These are phyloP conservation scores for Metalampra italica DNA, from an alignment of 2,888 invertebrate species.

Conservation along the genomic window DNA sequence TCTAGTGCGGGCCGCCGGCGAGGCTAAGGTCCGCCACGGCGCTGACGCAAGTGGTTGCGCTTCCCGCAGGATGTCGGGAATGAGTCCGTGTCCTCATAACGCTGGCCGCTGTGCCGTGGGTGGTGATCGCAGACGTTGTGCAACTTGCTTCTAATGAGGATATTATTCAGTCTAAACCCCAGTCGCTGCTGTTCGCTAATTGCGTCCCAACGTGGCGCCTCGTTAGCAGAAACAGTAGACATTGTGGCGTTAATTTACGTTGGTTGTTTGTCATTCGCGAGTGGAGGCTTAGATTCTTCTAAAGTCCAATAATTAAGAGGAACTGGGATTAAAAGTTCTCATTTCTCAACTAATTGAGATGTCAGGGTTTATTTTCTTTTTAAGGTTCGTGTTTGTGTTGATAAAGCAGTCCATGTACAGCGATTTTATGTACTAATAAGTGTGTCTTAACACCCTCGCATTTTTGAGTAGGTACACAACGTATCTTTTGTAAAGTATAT, in stretches of 20 bases:
- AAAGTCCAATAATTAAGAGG: conserved; percentile 1
- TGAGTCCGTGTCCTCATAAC: conserved; percentile 76
- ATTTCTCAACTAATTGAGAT: background rate
- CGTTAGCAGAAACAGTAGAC: conserved; percentile 49
- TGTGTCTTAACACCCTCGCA: too few species aligned
- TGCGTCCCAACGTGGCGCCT: conserved; percentile 43
- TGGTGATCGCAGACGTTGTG: conserved; percentile 57
- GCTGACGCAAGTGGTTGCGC: conserved; percentile 66
- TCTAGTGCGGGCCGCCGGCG: conserved; percentile 40
- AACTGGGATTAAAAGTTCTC: background rate
- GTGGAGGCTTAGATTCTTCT: conserved; percentile 1
- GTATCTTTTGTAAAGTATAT: too few species aligned
- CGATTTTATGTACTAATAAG: too few species aligned
- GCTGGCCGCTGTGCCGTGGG: conserved; percentile 55
- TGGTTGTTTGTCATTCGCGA: conserved; percentile 22
- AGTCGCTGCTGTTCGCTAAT: conserved; percentile 43
- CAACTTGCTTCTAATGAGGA: conserved; percentile 62
- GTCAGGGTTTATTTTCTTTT: too few species aligned
- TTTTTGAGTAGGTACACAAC: too few species aligned
- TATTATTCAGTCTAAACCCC: conserved; percentile 60
- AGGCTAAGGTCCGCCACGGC: conserved; percentile 55
- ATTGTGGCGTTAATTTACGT: conserved; percentile 44
- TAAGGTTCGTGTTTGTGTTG: too few species aligned
- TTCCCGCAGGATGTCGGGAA: conserved; percentile 76
- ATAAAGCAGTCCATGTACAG: too few species aligned